These are phyloP conservation scores for Coecobrya sp. DNA, from an alignment of 2,888 invertebrate genomes.

Conservation along the genomic window DNA sequence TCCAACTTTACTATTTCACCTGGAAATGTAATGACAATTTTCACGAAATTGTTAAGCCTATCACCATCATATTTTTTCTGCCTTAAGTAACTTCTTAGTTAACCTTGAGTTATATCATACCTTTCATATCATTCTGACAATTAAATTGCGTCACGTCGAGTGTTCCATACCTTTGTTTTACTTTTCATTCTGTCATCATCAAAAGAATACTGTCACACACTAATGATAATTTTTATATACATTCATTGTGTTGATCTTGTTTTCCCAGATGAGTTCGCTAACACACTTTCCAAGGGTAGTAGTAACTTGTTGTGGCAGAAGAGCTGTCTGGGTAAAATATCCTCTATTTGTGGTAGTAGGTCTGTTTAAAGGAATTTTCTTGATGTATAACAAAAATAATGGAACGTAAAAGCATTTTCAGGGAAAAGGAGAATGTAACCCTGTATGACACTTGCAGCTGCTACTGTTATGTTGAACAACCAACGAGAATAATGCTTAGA, in stretches of 20 bases:
- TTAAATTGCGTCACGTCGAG: neutral
- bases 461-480: neutral
- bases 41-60: too few relatives aligned
- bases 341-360: neutral
- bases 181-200: neutral
- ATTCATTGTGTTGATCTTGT: neutral
- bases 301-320: too few relatives aligned
- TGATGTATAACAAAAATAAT: neutral
- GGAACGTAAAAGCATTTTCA: neutral
- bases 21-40: too few relatives aligned
- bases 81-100: too few relatives aligned
- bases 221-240: neutral
- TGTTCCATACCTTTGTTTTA: neutral
- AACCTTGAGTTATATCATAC: neutral
- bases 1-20: too few relatives aligned
- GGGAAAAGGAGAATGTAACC: neutral
- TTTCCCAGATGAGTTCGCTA: neutral
- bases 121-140: neutral
- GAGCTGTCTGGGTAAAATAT: neutral
- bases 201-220: neutral
- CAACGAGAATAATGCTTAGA: neutral
- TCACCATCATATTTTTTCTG: too few relatives aligned
- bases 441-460: conserved; percentile 39
- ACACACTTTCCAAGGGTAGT: neutral
- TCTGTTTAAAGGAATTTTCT: neutral